Evolutionary conservation across 2,797 vertebrate species (phyloP).

Genomic region (Orientallactaga sibirica): DNA sequence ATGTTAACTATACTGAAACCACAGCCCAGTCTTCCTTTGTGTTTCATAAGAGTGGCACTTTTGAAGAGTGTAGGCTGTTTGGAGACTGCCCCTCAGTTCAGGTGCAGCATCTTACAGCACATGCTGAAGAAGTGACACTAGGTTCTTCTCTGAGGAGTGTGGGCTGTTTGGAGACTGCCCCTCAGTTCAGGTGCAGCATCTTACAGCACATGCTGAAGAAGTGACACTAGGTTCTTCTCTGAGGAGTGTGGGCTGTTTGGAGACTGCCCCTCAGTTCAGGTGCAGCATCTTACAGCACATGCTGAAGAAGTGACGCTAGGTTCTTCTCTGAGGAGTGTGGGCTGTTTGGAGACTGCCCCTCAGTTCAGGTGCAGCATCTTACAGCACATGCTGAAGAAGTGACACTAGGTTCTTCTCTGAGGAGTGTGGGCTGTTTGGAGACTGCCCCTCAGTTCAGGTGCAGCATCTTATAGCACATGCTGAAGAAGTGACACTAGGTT

Average conservation of each 20-base stretch:
- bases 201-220: neutral
- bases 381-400: neutral
- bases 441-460: neutral
- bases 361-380: neutral
- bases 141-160: neutral
- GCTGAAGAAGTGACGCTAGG: neutral
- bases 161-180: neutral
- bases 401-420: neutral
- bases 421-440: no score
- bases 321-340: neutral
- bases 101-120: neutral
- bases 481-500: neutral
- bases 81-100: neutral
- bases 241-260: no score
- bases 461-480: neutral
- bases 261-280: neutral
- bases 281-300: neutral
- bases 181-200: neutral
- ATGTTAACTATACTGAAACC: neutral
- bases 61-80: neutral
- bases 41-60: slow-evolving; percentile 10
- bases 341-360: neutral
- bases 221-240: neutral
- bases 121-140: neutral
- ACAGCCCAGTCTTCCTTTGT: neutral